Percentiles rank a stretch among this genome's conserved stretches.
Evolutionary conservation across 1,140 invertebrate genomes (phyloP).

Genomic region (Euwallacea fornicatus): DNA sequence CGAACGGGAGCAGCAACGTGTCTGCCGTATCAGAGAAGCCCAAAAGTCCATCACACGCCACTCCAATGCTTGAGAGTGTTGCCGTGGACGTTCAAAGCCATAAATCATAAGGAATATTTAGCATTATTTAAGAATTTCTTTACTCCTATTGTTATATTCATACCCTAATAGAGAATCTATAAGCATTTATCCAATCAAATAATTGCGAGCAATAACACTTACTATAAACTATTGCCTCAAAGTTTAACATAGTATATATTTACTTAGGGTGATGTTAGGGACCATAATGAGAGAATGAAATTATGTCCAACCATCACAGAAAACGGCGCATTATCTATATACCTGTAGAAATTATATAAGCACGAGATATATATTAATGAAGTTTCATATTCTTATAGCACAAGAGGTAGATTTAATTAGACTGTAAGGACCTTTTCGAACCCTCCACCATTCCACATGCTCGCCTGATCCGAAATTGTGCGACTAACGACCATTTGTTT

Average conservation of each 20-base stretch:
- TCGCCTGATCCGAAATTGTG: constrained; percentile 19
- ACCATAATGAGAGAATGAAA: constrained; percentile 44
- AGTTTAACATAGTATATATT: constrained; percentile 6
- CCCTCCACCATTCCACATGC: constrained; percentile 1
- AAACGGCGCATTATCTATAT: constrained; percentile 8
- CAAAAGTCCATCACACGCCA: constrained; percentile 56
- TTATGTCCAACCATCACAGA: constrained; percentile 50
- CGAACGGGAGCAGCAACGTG: constrained; percentile 67
- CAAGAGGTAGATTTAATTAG: background rate
- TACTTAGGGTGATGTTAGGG: constrained; percentile 51
- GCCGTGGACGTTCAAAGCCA: constrained; percentile 59
- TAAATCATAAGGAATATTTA: constrained; percentile 35
- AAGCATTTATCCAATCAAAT: constrained; percentile 17
- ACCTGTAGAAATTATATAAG: constrained; percentile 28
- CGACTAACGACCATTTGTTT: constrained; percentile 40
- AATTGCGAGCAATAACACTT: constrained; percentile 30
- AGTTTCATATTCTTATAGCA: background rate
- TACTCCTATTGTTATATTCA: constrained; percentile 4
- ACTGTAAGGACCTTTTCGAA: background rate
- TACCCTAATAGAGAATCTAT: background rate
- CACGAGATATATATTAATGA: constrained; percentile 28
- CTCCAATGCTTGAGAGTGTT: constrained; percentile 60
- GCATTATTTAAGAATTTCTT: background rate
- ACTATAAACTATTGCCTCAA: background rate
- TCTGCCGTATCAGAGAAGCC: constrained; percentile 62